Conservation (phyloP, 2,797 vertebrate species). For the Chelidonichthys spinosus region DNA sequence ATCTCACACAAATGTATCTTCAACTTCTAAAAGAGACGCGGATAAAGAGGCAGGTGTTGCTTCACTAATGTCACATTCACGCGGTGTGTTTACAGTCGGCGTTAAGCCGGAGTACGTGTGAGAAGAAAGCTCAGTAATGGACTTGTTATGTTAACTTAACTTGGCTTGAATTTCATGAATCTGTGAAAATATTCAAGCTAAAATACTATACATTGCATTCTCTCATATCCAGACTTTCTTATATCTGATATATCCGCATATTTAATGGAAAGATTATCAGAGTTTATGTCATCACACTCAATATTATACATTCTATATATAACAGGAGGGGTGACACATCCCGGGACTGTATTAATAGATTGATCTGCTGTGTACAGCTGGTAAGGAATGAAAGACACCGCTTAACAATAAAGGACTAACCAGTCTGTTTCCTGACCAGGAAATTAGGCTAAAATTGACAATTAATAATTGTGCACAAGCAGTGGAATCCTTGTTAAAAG, state of each 20-base stretch:
- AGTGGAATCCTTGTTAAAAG: slow-evolving; percentile 35
- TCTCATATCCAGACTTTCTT: not conserved
- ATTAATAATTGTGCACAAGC: not conserved
- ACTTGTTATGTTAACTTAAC: not conserved
- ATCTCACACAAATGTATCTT: slow-evolving; percentile 21
- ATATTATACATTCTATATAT: not conserved
- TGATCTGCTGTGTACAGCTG: too few relatives aligned
- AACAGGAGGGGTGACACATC: not conserved
- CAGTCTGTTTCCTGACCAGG: not conserved
- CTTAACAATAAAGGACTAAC: not conserved
- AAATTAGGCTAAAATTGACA: too few relatives aligned
- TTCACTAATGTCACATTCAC: not conserved
- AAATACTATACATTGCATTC: too few relatives aligned
- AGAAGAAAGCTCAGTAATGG: not conserved
- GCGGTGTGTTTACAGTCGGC: not conserved
- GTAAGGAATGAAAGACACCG: too few relatives aligned
- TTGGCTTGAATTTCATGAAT: too few relatives aligned
- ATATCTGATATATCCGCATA: not conserved
- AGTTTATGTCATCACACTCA: slow-evolving; percentile 3
- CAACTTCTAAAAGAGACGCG: not conserved
- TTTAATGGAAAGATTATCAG: not conserved
- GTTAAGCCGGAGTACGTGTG: not conserved
- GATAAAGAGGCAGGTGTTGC: slow-evolving; percentile 15
- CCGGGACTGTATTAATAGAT: too few relatives aligned
- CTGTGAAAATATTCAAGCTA: too few relatives aligned